phyloP scores from a whole-genome alignment of 37 sponge, comb jelly and placozoan genomes.

The Mnemiopsis leidyi region DNA sequence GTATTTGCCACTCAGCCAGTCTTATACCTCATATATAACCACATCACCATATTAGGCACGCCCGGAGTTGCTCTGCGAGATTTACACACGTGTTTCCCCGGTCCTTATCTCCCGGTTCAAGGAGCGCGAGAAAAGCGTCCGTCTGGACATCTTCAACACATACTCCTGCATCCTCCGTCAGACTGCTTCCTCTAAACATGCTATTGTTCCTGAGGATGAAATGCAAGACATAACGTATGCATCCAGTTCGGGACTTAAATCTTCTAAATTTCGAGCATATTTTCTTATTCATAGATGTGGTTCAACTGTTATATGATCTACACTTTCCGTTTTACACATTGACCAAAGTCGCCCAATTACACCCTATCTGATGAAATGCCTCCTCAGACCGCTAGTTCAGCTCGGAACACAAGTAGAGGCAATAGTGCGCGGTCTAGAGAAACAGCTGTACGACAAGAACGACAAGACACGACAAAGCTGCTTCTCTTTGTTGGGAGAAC shows the following conservation, averaged over 20 bases:
- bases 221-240: conserved; percentile 33
- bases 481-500: conserved; percentile 84
- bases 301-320: no score
- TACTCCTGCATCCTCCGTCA: conserved; percentile 78
- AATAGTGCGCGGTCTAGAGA: conserved; percentile 83
- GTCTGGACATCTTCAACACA: conserved; percentile 90
- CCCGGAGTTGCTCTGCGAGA: conserved; percentile 80
- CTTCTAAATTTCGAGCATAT: no score
- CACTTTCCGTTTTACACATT: no score
- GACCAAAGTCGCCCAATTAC: no score
- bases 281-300: no score
- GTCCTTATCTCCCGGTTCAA: conserved; percentile 87
- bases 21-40: no score
- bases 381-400: conserved; percentile 66
- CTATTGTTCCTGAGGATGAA: conserved; percentile 5
- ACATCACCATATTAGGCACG: no score
- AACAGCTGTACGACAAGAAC: conserved; percentile 89
- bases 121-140: conserved; percentile 96
- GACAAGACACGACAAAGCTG: conserved; percentile 91
- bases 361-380: no score
- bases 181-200: conserved; percentile 67
- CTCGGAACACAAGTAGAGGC: conserved; percentile 74
- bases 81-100: conserved; percentile 85
- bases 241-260: not conserved
- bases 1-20: no score